Percentiles rank a stretch among this genome's conserved stretches.
Evolutionary conservation across 1,140 invertebrate genomes (phyloP).

Genomic region (Drosophila bocki): DNA sequence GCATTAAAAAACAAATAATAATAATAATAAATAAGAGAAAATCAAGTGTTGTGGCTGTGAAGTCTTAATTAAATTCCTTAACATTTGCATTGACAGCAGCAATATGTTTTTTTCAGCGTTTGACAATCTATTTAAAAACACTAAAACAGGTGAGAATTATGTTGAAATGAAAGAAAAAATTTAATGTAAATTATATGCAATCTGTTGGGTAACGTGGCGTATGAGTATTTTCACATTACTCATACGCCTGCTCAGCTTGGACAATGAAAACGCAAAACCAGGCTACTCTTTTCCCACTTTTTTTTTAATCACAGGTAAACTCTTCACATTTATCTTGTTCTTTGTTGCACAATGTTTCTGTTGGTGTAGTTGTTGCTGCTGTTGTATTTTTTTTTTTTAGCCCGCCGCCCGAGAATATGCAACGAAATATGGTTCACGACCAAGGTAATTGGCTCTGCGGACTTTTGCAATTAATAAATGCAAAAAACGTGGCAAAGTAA

Average conservation of each 20-base stretch:
- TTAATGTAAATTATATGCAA: background rate
- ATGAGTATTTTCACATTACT: conserved; percentile 5
- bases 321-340: conserved; percentile 25
- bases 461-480: conserved; percentile 35
- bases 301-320: conserved; percentile 17
- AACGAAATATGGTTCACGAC: conserved; percentile 3
- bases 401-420: conserved; percentile 17
- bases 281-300: background rate
- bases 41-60: background rate
- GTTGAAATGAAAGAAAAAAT: background rate
- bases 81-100: background rate
- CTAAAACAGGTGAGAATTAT: background rate
- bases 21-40: background rate
- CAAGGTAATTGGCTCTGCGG: conserved; percentile 40
- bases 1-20: background rate
- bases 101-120: background rate
- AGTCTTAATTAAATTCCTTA: conserved; percentile 7
- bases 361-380: background rate
- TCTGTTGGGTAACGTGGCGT: background rate
- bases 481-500: background rate
- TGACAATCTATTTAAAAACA: conserved; percentile 2
- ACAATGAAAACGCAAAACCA: conserved; percentile 7
- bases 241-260: background rate
- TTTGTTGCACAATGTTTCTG: background rate
- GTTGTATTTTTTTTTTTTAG: too few relatives aligned